phyloP scores from a whole-genome alignment of 2,113 vertebrate genomes.

The Sterna hirundo region DNA sequence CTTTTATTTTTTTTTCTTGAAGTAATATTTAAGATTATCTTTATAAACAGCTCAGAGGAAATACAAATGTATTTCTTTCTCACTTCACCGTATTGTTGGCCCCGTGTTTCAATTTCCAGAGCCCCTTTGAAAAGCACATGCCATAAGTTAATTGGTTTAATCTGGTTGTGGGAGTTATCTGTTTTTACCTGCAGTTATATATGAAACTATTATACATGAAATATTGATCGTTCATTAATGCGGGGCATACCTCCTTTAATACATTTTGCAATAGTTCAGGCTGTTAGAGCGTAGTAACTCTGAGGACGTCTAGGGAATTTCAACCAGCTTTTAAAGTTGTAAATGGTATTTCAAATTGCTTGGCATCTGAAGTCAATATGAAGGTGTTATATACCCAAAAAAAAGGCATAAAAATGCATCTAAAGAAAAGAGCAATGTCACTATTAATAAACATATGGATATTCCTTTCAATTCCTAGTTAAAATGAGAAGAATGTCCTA shows the following conservation, averaged over 20 bases:
- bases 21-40: neutral
- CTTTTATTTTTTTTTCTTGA: no score
- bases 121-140: neutral
- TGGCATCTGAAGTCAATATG: neutral
- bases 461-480: neutral
- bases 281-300: neutral
- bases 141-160: neutral
- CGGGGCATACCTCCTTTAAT: neutral
- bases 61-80: neutral
- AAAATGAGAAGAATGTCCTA: neutral
- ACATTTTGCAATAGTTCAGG: neutral
- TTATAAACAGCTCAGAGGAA: neutral
- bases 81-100: neutral
- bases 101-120: neutral
- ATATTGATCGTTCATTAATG: neutral
- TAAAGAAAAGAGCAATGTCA: neutral
- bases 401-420: neutral
- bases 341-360: neutral
- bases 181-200: constrained; percentile 13
- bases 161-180: neutral
- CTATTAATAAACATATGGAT: neutral
- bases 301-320: neutral
- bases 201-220: neutral
- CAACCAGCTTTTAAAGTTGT: neutral
- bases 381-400: neutral